A percentile compares a stretch with the other conserved stretches of the same genome.
Conservation (phyloP, 2,888 invertebrate genomes). For the Rhyacophila evoluta region DNA sequence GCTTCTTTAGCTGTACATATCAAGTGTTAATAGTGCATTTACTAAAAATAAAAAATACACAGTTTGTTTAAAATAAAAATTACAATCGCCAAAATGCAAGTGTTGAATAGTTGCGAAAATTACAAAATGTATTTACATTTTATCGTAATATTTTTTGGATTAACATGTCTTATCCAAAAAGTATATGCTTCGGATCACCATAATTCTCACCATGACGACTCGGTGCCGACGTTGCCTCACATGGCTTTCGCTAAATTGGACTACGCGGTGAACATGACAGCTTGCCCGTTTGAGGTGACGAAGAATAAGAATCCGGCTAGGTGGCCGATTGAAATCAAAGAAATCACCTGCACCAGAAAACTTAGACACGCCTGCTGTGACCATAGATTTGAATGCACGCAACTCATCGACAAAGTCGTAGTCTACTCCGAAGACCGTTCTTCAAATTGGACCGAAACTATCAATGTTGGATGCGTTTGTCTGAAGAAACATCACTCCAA, state of each 20-base stretch:
- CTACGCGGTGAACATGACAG: slow-evolving; percentile 28
- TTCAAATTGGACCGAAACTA: neutral
- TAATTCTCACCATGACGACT: neutral
- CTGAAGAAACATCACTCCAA: neutral
- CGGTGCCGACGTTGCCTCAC: neutral
- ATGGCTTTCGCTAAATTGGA: slow-evolving; percentile 29
- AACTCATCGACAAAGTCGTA: slow-evolving; percentile 34
- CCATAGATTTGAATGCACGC: slow-evolving; percentile 36
- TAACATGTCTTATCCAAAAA: neutral
- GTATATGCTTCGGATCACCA: neutral
- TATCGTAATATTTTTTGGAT: neutral
- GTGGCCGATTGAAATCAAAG: slow-evolving; percentile 40
- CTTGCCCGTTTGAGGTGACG: slow-evolving; percentile 40
- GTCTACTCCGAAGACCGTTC: slow-evolving; percentile 28
- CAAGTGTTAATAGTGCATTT: neutral
- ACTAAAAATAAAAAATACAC: neutral
- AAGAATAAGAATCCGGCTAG: slow-evolving; percentile 38
- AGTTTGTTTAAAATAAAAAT: too few species aligned
- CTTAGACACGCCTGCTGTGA: slow-evolving; percentile 27
- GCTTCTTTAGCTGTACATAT: neutral
- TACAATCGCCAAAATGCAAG: neutral
- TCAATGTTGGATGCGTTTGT: slow-evolving; percentile 46
- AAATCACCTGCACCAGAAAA: slow-evolving; percentile 32
- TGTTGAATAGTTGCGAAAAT: neutral
- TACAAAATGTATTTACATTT: neutral